phyloP scores from a whole-genome alignment of 2,888 invertebrate species.

The Drosophila mimica region DNA sequence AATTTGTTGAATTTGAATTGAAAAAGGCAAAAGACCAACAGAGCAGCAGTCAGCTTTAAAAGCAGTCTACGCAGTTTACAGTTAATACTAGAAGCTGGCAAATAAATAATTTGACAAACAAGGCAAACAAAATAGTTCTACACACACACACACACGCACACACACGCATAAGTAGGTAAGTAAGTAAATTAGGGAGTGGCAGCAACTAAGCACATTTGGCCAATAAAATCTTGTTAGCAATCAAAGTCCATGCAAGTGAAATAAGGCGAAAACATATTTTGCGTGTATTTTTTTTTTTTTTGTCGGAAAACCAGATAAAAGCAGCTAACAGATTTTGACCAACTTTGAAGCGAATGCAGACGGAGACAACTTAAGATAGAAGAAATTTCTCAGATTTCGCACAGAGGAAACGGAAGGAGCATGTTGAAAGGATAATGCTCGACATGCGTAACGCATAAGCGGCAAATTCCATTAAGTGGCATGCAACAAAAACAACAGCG shows the following conservation, averaged over 20 bases:
- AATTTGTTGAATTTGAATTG: not conserved
- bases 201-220: slow-evolving; percentile 27
- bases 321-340: slow-evolving; percentile 40
- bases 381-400: slow-evolving; percentile 42
- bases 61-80: slow-evolving; percentile 23
- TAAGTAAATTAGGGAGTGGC: slow-evolving; percentile 35
- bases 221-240: slow-evolving; percentile 66
- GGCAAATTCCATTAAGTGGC: slow-evolving; percentile 80
- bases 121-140: not conserved
- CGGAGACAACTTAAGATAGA: slow-evolving; percentile 1
- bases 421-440: slow-evolving; percentile 76
- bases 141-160: not conserved
- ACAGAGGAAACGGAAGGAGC: slow-evolving; percentile 61
- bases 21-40: slow-evolving; percentile 11
- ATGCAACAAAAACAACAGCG: slow-evolving; percentile 43
- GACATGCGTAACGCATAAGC: slow-evolving; percentile 81
- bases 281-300: not conserved
- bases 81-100: not conserved
- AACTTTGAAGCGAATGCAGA: slow-evolving; percentile 4
- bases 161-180: not conserved
- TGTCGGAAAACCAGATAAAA: slow-evolving; percentile 47
- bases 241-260: slow-evolving; percentile 35
- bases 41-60: slow-evolving; percentile 24
- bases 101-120: not conserved
- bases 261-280: slow-evolving; percentile 22